Evolutionary conservation across 2,888 invertebrate genomes (phyloP).

Genomic region (Ectemnius continuus): DNA sequence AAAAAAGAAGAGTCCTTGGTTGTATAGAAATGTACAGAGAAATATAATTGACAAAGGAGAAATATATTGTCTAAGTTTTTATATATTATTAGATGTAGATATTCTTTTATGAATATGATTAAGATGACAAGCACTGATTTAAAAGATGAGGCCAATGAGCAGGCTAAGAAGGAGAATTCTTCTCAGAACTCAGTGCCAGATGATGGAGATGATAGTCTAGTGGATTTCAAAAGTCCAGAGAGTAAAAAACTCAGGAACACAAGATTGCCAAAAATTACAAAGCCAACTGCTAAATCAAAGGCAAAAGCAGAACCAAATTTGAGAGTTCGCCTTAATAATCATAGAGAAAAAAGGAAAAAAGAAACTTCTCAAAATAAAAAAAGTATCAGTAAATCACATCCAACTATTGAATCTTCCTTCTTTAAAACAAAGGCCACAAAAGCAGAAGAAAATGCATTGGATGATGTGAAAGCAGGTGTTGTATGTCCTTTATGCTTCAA

Average conservation of each 20-base stretch:
- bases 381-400: conserved; percentile 48
- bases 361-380: conserved; percentile 40
- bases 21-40: no score
- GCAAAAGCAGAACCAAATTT: conserved; percentile 19
- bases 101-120: no score
- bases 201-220: conserved; percentile 64
- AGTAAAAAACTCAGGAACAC: conserved; percentile 26
- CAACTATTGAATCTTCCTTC: conserved; percentile 69
- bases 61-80: no score
- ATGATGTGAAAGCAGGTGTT: conserved; percentile 56
- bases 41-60: no score
- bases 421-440: conserved; percentile 57
- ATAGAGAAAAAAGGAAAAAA: conserved; percentile 11
- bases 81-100: no score
- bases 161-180: not conserved
- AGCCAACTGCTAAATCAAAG: conserved; percentile 27
- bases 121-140: no score
- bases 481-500: conserved; percentile 76
- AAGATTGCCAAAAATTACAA: conserved; percentile 38
- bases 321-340: conserved; percentile 25
- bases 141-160: conserved; percentile 24
- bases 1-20: no score
- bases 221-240: conserved; percentile 72
- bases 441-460: not conserved
- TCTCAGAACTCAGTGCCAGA: not conserved